Conservation (phyloP, 2,888 invertebrate species). For the Steromphala cineraria region DNA sequence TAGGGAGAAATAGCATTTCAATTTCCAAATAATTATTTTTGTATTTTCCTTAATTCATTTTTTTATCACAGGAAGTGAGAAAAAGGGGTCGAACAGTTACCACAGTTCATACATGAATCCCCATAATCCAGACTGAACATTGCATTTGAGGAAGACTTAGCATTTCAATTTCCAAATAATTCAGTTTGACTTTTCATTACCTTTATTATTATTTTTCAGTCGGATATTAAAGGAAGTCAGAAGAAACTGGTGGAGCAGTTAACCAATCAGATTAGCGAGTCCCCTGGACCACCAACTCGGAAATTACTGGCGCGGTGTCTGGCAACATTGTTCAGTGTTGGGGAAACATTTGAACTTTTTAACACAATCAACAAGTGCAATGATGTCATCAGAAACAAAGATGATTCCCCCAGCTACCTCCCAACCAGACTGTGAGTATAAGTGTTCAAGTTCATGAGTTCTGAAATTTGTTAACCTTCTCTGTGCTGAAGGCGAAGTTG, state of each 20-base stretch:
- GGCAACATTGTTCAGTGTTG: constrained; percentile 96
- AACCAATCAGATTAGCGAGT: constrained; percentile 89
- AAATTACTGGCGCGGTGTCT: constrained; percentile 92
- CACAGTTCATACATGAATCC: too few relatives aligned
- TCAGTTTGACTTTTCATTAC: not conserved
- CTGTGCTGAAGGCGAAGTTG: too few relatives aligned
- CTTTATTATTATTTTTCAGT: constrained; percentile 79
- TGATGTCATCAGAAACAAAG: constrained; percentile 96
- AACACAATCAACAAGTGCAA: constrained; percentile 98
- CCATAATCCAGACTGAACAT: too few relatives aligned
- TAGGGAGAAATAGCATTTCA: too few relatives aligned
- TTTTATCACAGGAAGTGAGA: too few relatives aligned
- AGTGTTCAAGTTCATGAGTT: too few relatives aligned
- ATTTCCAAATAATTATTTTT: too few relatives aligned
- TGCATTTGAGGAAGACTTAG: too few relatives aligned
- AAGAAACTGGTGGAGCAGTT: constrained; percentile 96
- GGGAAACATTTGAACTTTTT: constrained; percentile 96
- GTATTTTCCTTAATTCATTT: too few relatives aligned
- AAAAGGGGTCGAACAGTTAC: too few relatives aligned
- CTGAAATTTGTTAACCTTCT: too few relatives aligned
- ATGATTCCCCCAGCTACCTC: constrained; percentile 96
- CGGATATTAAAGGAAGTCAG: constrained; percentile 97
- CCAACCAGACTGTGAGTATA: constrained; percentile 92
- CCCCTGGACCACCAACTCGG: constrained; percentile 93
- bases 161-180: too few relatives aligned